A percentile compares a stretch with the other conserved stretches of the same genome.
phyloP scores from a whole-genome alignment of 1,140 invertebrate genomes.

The Popillia japonica region DNA sequence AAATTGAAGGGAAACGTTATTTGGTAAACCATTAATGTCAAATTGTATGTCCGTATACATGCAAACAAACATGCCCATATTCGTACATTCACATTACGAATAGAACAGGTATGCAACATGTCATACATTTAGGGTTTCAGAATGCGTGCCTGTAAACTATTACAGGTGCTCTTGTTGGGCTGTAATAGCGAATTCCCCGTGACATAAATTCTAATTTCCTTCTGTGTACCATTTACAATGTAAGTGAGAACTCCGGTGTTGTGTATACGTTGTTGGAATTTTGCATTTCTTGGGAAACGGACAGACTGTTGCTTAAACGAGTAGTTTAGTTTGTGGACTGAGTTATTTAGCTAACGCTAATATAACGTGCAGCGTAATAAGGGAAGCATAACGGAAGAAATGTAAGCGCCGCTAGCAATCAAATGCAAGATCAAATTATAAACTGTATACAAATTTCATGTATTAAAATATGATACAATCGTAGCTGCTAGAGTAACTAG shows the following conservation, averaged over 20 bases:
- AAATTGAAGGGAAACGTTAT: conserved; percentile 7
- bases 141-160: conserved; percentile 35
- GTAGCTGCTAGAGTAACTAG: too few species aligned
- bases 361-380: neutral
- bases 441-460: neutral
- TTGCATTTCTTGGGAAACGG: conserved; percentile 1
- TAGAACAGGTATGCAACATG: conserved; percentile 13
- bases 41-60: neutral
- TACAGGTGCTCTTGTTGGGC: neutral
- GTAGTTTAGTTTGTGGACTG: neutral
- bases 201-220: conserved; percentile 39
- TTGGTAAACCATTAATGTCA: conserved; percentile 1
- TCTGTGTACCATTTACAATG: conserved; percentile 21
- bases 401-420: neutral
- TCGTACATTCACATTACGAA: neutral
- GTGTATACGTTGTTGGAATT: neutral
- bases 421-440: neutral
- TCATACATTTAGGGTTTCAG: conserved; percentile 17
- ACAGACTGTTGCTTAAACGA: conserved; percentile 12
- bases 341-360: conserved; percentile 3
- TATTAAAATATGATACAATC: too few species aligned
- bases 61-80: neutral
- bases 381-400: neutral
- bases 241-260: conserved; percentile 1
- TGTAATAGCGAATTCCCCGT: conserved; percentile 34